These are phyloP conservation scores for Oryzias dopingdopingensis DNA, from an alignment of 2,797 vertebrate genomes.

Conservation along the genomic window DNA sequence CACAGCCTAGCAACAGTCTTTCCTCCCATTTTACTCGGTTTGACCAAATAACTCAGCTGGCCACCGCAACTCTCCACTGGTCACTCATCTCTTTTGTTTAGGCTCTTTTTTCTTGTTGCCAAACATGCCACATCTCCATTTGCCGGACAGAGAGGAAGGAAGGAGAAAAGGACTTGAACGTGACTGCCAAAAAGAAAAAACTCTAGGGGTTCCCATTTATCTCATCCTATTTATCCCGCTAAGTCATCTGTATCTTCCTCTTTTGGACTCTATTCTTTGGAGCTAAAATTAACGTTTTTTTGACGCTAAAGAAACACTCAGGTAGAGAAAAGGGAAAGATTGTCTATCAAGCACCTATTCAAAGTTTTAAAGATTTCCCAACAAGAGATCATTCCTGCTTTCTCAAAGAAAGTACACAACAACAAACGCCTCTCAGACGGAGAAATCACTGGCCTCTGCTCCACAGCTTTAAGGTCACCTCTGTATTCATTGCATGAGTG, in stretches of 20 bases:
- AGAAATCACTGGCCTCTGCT: too few relatives aligned
- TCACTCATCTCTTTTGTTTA: conserved; percentile 73
- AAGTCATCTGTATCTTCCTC: conserved; percentile 47
- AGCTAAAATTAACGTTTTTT: too few relatives aligned
- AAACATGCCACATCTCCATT: conserved; percentile 71
- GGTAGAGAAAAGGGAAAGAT: too few relatives aligned
- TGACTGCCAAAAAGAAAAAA: conserved; percentile 49
- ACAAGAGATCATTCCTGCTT: too few relatives aligned
- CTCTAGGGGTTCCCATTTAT: conserved; percentile 57
- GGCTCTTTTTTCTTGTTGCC: conserved; percentile 64
- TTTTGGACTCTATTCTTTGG: neutral
- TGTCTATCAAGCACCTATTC: too few relatives aligned
- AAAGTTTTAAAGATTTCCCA: too few relatives aligned
- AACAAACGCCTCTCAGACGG: too few relatives aligned
- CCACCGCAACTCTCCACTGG: conserved; percentile 58
- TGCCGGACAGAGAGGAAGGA: conserved; percentile 54
- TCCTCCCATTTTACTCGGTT: conserved; percentile 68
- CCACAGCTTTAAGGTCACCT: too few relatives aligned
- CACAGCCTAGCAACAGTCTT: conserved; percentile 70
- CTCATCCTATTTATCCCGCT: conserved; percentile 61
- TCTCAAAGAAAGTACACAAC: too few relatives aligned
- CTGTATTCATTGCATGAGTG: too few relatives aligned
- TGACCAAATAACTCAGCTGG: conserved; percentile 75
- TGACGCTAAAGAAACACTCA: too few relatives aligned
- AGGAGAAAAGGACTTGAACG: conserved; percentile 56